Evolutionary conservation across 1,140 invertebrate genomes (phyloP), one percentile per base, ranked within the genome.

Genomic region (Ericerus pela): DNA sequence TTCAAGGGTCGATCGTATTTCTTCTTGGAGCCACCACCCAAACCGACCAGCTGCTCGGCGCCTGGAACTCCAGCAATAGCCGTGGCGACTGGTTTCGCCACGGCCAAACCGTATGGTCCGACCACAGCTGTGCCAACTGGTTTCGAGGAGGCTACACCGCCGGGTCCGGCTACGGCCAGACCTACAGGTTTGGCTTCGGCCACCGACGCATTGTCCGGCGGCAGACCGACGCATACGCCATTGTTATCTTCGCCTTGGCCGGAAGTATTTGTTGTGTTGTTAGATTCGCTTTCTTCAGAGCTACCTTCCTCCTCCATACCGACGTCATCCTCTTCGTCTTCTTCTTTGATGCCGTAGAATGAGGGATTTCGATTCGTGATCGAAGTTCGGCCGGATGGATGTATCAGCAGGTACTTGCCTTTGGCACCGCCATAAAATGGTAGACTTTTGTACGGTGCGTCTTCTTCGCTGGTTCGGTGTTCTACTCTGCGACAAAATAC

Each of bases 151-250:
- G 81, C 81, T 16, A 82, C 71, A 11, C 81, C 81, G 12, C 76
- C 76, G 47, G 74, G 72, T 61, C 73, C 73, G 27, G 73, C 73
- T 27, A 74, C 67, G 2, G 72, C 69, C 37, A 75, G 61, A 69
- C 80, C 80, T 30, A 82, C 73, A 53, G 81, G 81, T 64, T 80
- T 81, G 1, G 80, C 80, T 67, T 84, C 80, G 51, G 81, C 80
- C 33, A 84, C 75, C 0, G 75, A 76, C 10, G 76, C 73, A 55
- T 74, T 73, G 14, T 75, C 72, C 8, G 75, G 69, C 12, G 73
- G 73, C 8, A 71, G 68, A 54, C 71, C 72, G 10, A 75, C 69
- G 12, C 70, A 64, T 2, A 73, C 69, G 6, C 64, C 62, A 36
- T 67, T 63, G n/a, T 63, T 60, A 20, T 65, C 59, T 6, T 51